phyloP scores from a whole-genome alignment of 1,140 invertebrate genomes.

The Plodia interpunctella region DNA sequence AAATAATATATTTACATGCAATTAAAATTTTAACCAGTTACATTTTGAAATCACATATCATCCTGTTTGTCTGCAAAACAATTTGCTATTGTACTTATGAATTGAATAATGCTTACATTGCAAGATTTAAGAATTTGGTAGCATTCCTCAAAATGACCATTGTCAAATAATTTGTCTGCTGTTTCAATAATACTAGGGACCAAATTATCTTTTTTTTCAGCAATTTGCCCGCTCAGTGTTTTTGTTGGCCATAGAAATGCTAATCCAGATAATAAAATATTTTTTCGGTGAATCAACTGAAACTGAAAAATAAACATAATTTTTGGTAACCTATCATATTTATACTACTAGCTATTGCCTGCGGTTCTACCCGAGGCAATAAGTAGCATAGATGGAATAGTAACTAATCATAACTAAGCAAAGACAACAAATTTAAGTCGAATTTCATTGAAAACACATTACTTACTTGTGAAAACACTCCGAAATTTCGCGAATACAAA shows the following conservation, averaged over 20 bases:
- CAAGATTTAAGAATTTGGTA: constrained; percentile 47
- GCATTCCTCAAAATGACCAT: constrained; percentile 69
- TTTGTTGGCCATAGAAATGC: constrained; percentile 57
- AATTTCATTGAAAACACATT: neutral
- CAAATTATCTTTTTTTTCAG: constrained; percentile 19
- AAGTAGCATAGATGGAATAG: too few species aligned
- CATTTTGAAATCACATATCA: too few species aligned
- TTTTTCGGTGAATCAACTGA: neutral
- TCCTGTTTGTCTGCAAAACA: too few species aligned
- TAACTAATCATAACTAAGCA: too few species aligned
- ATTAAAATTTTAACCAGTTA: too few species aligned
- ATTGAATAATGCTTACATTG: neutral
- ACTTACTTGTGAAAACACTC: neutral
- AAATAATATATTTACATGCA: too few species aligned
- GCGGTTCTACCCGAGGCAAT: too few species aligned
- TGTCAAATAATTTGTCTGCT: constrained; percentile 70
- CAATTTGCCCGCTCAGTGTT: constrained; percentile 27
- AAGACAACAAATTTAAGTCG: too few species aligned
- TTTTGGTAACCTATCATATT: neutral
- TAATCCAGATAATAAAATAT: constrained; percentile 15
- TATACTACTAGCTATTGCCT: neutral
- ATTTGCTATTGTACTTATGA: too few species aligned
- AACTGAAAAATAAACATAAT: constrained; percentile 14
- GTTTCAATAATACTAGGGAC: constrained; percentile 38
- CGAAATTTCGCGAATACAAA: neutral